phyloP scores from a whole-genome alignment of 2,113 vertebrate species.

The Hemiprocne comata region DNA sequence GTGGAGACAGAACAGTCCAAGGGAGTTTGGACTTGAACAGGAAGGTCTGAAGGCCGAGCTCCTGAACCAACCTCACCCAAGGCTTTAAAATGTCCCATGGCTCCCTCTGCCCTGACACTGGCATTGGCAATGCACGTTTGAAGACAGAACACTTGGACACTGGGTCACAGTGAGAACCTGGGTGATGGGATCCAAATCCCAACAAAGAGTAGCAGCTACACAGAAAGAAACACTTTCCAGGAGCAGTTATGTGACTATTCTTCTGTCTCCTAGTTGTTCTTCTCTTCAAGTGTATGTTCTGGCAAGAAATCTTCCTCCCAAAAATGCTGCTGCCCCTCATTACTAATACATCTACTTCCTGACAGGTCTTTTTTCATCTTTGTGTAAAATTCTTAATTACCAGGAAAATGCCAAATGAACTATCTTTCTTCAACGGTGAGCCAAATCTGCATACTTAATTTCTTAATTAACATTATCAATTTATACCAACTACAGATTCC shows the following conservation, averaged over 20 bases:
- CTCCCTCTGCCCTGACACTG: background rate
- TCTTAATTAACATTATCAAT: background rate
- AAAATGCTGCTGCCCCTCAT: background rate
- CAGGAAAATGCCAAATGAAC: background rate
- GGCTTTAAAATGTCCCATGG: background rate
- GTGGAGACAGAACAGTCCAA: rapidly evolving
- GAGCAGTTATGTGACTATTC: background rate
- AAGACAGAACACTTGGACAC: background rate
- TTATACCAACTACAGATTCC: background rate
- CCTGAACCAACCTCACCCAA: background rate
- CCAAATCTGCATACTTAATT: background rate
- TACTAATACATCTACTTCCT: background rate
- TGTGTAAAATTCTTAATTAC: background rate
- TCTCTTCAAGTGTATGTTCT: background rate
- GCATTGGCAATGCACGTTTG: background rate
- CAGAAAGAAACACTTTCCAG: background rate
- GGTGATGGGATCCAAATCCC: background rate
- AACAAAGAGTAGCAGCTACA: background rate
- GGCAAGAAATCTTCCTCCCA: background rate
- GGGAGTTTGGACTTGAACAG: background rate
- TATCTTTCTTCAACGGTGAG: background rate
- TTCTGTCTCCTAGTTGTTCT: background rate
- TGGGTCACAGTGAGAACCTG: background rate
- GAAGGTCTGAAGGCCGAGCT: background rate
- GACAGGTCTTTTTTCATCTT: background rate